Base-by-base conservation (phyloP, 2,888 invertebrate species). In the Acleris cristana region DNA sequence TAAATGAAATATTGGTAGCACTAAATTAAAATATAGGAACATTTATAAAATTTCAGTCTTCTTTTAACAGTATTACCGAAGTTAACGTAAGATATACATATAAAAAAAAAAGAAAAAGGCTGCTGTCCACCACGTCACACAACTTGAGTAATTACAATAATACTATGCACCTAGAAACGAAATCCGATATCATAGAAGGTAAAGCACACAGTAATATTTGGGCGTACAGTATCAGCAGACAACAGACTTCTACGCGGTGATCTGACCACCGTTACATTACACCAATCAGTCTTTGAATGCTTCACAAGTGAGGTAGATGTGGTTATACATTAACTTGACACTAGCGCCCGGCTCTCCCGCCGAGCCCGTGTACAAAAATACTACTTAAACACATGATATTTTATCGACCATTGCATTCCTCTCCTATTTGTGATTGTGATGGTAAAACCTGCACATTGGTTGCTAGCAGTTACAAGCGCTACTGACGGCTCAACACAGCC, bases 1-100 rank as follows among this genome's bases (percentile, higher is more conserved):
- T 86, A 88, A 90, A 88, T 78, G 84, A 90, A 90, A 86, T 86
- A 87, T 40, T 82, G 83, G 86, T 86, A 87, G 86, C 88, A 88
- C 90, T 91, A 92, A 92, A 92, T 86, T 88, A 90, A 88, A 92
- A 89, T 90, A 91, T 92, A 92, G 92, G 92, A 92, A 92, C 92
- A 90, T 90, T 87, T 87, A 85, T 85, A 87, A 89, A 85, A 87
- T 86, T 85, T 92, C 92, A 92, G 92, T 92, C 92, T 91, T 90
- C 81, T 78, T 85, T 85, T 81, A 87, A 89, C 85, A 89, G 87
- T 87, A 84, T 88, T 87, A 88, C 86, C 88, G 87, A 86, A 86
- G 83, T 83, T 87, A 89, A 89, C 87, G 81, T 86, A 90, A 88
- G 85, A 80, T 80, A 79, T 78, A 80, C 74, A 78, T 74, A 74